Base-by-base conservation (phyloP, 1,140 invertebrate species). In the Eufriesea mexicana region DNA sequence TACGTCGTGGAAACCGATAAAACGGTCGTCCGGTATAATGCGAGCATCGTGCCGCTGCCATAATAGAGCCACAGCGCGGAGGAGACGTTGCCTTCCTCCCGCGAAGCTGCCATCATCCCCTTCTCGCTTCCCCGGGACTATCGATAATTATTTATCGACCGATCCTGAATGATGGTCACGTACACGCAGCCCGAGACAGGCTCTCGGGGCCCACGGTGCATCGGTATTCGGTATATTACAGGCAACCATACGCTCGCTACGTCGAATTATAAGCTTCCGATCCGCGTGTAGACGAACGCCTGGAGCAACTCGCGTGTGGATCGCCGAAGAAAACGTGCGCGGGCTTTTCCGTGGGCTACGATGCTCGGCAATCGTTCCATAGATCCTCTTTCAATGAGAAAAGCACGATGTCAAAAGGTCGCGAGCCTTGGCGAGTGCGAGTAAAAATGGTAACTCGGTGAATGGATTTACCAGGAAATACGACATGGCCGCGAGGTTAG, bases 1-100 rank as follows among this genome's bases (percentile, higher is more conserved):
- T 84, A 88, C 70, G 68, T 86, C 78, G 84, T 79, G 81, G 75
- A 89, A 88, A 86, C 55, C 86, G 86, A 89, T 89, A 86, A 84
- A 89, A 80, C 25, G 70, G 64, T 61, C 68, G 14, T 28, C 25
- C 35, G 49, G 75, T 82, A 42, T 79, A 72, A 82, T 55, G 28
- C 61, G 35, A 82, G 42, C 47, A 54, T 73, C 71, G 55, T 70
- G 71, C 54, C 47, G 62, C 51, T 55, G 81, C 59, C 66, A 73
- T 86, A 73, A 84, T 74, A 80, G 61, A 80, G 70, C 54, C 64
- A 45, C 82, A 25, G 45, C 28, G 51, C 42, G 45, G 18, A 54
- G 45, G 35, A 20, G 49, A 35, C 55, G 57, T 25, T 20, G 28
- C 28, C 25, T 25, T 64, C 47, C 45, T 51, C 28, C 9, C 16